Conservation (phyloP, 2,888 invertebrate genomes). For the Melinaea marsaeus region DNA sequence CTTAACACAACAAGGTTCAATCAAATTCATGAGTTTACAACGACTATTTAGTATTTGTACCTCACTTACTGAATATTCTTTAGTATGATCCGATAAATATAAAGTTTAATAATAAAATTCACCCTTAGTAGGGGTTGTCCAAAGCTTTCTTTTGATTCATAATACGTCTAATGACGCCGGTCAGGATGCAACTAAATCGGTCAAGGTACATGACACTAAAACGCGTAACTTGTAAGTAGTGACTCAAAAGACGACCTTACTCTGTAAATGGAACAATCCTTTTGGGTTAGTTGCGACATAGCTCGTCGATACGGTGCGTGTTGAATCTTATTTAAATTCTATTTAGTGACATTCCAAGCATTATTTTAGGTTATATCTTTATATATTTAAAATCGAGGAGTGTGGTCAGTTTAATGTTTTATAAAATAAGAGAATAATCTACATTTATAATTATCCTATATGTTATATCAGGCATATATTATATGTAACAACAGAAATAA, state of each 20-base stretch:
- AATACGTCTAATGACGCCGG: constrained; percentile 55
- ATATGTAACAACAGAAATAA: background rate
- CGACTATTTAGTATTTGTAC: too few species aligned
- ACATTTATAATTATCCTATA: too few species aligned
- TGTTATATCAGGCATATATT: too few species aligned
- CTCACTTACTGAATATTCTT: background rate
- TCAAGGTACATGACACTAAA: constrained; percentile 52
- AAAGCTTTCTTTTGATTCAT: constrained; percentile 65
- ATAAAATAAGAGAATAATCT: too few species aligned
- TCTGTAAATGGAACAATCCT: constrained; percentile 9
- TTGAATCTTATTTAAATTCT: background rate
- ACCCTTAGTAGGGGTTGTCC: constrained; percentile 42
- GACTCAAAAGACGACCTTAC: constrained; percentile 23
- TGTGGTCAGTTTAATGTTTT: too few species aligned
- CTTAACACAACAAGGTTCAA: too few species aligned
- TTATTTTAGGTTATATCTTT: too few species aligned
- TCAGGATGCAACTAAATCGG: constrained; percentile 60
- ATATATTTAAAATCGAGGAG: background rate
- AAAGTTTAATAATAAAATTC: constrained; percentile 1
- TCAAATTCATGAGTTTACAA: too few species aligned
- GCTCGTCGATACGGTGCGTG: background rate
- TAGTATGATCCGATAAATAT: background rate
- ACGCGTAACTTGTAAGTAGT: constrained; percentile 4
- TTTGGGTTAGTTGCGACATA: constrained; percentile 9
- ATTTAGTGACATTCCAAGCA: background rate